Evolutionary conservation across 2,888 invertebrate species (phyloP).

Genomic region (Serrognathus titanus): DNA sequence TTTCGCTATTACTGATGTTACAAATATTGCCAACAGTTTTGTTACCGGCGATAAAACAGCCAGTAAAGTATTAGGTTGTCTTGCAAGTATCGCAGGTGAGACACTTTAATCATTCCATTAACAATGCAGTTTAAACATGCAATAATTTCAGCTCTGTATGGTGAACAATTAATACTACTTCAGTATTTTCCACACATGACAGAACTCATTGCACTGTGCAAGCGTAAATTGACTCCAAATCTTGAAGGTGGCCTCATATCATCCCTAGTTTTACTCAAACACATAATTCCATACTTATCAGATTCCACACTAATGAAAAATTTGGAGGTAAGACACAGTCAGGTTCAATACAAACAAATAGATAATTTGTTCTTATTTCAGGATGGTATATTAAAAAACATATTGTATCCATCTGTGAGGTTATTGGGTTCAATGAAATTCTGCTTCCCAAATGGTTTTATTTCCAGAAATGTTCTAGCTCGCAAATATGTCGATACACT

Average conservation of each 20-base stretch:
- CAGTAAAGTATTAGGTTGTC: conserved; percentile 82
- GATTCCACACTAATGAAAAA: conserved; percentile 86
- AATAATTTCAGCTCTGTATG: conserved; percentile 66
- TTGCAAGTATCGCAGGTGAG: conserved; percentile 80
- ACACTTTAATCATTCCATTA: conserved; percentile 5
- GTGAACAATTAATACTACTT: conserved; percentile 80
- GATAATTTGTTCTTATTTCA: conserved; percentile 46
- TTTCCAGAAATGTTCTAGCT: conserved; percentile 71
- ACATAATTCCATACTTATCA: conserved; percentile 75
- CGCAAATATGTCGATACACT: conserved; percentile 80
- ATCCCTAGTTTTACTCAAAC: conserved; percentile 74
- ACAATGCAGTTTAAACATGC: too few relatives aligned
- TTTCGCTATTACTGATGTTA: conserved; percentile 40
- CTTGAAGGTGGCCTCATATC: conserved; percentile 88
- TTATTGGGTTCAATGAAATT: conserved; percentile 76
- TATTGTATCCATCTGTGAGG: conserved; percentile 78
- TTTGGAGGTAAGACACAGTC: conserved; percentile 59
- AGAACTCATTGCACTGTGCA: conserved; percentile 77
- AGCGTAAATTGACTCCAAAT: conserved; percentile 74
- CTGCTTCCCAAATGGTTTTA: conserved; percentile 76
- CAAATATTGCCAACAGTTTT: conserved; percentile 61
- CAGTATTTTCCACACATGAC: conserved; percentile 90
- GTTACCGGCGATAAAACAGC: conserved; percentile 80
- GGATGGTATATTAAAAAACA: conserved; percentile 81
- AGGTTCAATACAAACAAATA: background rate